Conservation (phyloP, 2,888 invertebrate genomes). For the Drosophila parthenogenetica region DNA sequence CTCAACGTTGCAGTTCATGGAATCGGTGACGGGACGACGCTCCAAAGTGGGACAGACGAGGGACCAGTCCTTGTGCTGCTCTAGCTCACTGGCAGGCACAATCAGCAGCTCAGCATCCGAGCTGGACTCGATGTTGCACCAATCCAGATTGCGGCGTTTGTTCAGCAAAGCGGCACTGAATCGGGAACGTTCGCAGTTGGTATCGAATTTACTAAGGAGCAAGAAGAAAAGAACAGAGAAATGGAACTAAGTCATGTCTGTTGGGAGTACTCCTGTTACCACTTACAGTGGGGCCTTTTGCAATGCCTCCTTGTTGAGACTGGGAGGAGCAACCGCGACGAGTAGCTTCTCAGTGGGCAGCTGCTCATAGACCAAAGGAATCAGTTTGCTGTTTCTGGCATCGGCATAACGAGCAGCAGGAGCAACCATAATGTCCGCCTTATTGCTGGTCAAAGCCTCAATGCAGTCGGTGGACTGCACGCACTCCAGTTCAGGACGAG, state of each 20-base stretch:
- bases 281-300: constrained; percentile 82
- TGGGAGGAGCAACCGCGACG: constrained; percentile 83
- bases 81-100: constrained; percentile 78
- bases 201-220: constrained; percentile 77
- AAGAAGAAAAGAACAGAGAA: not conserved
- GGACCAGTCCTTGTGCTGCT: constrained; percentile 80
- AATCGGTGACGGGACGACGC: constrained; percentile 81
- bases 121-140: constrained; percentile 73
- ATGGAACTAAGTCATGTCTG: not conserved
- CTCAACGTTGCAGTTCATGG: constrained; percentile 82
- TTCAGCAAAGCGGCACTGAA: constrained; percentile 82
- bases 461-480: constrained; percentile 87
- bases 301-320: constrained; percentile 69
- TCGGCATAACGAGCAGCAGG: constrained; percentile 69
- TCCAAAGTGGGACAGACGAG: constrained; percentile 82
- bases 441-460: constrained; percentile 69
- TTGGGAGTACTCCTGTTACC: not conserved
- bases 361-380: constrained; percentile 82
- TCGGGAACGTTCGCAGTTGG: constrained; percentile 73
- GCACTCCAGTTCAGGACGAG: constrained; percentile 93
- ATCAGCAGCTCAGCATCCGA: constrained; percentile 76
- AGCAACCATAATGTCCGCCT: constrained; percentile 79
- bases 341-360: constrained; percentile 72
- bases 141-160: constrained; percentile 76
- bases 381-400: constrained; percentile 71